These are phyloP conservation scores for Anser brachyrhynchus DNA, from an alignment of 2,113 vertebrate genomes.

Conservation along the genomic window DNA sequence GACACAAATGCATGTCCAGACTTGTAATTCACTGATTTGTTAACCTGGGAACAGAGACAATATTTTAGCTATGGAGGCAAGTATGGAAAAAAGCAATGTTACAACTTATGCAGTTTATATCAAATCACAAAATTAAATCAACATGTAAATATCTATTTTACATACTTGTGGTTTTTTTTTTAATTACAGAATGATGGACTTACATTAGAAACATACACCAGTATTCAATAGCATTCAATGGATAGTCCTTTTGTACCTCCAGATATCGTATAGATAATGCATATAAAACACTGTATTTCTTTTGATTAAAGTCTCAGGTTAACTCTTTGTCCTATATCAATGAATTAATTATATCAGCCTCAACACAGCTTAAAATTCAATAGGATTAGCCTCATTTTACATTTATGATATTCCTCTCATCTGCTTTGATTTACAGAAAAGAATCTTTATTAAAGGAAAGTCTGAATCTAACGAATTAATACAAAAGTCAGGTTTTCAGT, in stretches of 20 bases:
- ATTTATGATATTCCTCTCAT: slow-evolving; percentile 27
- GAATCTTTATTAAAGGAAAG: slow-evolving; percentile 24
- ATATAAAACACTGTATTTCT: background rate
- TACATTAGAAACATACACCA: background rate
- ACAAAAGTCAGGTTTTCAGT: background rate
- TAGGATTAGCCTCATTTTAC: slow-evolving; percentile 31
- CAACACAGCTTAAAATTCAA: background rate
- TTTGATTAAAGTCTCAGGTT: background rate
- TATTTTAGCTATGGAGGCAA: background rate
- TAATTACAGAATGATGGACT: background rate
- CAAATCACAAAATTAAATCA: slow-evolving; percentile 5
- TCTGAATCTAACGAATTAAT: slow-evolving; percentile 5
- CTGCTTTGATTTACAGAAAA: slow-evolving; percentile 27
- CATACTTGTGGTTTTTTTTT: background rate
- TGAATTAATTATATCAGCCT: background rate
- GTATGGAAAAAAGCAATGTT: background rate
- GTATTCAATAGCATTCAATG: background rate
- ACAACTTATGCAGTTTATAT: background rate
- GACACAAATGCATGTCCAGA: background rate
- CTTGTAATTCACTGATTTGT: background rate
- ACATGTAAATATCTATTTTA: background rate
- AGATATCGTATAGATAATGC: background rate
- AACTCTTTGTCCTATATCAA: background rate
- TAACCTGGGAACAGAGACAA: background rate
- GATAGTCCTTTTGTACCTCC: background rate